Conservation (phyloP, 2,797 vertebrate genomes). For the Sciurus vulgaris region DNA sequence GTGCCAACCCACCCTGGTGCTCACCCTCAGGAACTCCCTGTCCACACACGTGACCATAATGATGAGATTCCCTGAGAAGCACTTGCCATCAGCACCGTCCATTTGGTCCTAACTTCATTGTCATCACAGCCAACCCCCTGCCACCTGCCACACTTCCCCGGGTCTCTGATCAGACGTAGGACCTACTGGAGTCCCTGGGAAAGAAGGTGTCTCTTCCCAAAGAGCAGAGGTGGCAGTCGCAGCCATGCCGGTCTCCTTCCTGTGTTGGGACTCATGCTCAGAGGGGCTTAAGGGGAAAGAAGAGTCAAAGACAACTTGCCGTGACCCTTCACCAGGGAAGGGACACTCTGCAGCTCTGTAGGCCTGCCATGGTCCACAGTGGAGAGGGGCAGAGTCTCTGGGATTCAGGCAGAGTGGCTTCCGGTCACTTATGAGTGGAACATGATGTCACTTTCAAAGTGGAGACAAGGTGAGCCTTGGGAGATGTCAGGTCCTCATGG, state of each 20-base stretch:
- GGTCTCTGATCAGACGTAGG: background rate
- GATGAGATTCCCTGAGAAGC: background rate
- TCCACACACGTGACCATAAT: rapidly evolving
- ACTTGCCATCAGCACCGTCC: background rate
- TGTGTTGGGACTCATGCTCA: background rate
- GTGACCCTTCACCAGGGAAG: background rate
- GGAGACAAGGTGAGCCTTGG: background rate
- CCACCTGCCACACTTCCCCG: background rate
- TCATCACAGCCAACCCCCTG: background rate
- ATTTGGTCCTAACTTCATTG: background rate
- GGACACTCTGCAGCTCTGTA: background rate
- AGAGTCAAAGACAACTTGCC: background rate
- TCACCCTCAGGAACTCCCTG: background rate
- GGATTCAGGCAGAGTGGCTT: background rate
- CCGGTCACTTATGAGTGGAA: too few species aligned
- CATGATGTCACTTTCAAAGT: background rate
- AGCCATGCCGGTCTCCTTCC: too few species aligned
- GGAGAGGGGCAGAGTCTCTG: background rate
- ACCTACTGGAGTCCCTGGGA: background rate
- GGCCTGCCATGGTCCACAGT: rapidly evolving
- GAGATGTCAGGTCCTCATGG: too few species aligned
- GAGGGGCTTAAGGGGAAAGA: background rate
- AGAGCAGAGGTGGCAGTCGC: background rate
- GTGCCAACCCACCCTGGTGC: too few species aligned
- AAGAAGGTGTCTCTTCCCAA: background rate